These are phyloP conservation scores for Balanococcus diminutus DNA, from an alignment of 2,888 invertebrate genomes.

Conservation along the genomic window DNA sequence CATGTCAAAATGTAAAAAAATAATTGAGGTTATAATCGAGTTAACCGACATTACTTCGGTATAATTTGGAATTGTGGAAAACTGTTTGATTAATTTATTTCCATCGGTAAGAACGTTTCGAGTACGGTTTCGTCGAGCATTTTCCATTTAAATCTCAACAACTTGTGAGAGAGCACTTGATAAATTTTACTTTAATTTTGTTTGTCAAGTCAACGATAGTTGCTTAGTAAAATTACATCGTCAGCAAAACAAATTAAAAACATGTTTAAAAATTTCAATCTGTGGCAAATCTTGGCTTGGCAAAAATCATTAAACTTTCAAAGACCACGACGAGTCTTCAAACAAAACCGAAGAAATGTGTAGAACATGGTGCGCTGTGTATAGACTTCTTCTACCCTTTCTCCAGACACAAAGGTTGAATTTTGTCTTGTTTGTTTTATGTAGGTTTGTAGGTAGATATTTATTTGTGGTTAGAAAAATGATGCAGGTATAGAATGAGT, in stretches of 20 bases:
- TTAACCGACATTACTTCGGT: background rate
- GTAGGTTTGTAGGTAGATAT: no score
- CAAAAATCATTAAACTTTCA: background rate
- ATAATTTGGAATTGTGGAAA: conserved; percentile 13
- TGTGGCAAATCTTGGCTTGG: background rate
- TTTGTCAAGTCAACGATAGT: conserved; percentile 4
- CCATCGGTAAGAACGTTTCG: background rate
- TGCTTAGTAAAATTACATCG: background rate
- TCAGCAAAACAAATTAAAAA: background rate
- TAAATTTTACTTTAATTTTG: conserved; percentile 35
- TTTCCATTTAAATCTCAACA: conserved; percentile 17
- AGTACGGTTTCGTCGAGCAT: conserved; percentile 15
- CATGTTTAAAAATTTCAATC: background rate
- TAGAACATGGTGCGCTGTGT: background rate
- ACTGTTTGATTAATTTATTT: conserved; percentile 20
- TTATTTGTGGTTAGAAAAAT: no score
- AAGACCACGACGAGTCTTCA: background rate
- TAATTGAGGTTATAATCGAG: conserved; percentile 14
- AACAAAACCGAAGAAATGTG: background rate
- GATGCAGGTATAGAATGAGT: no score
- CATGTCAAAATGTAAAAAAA: conserved; percentile 12
- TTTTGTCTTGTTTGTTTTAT: no score
- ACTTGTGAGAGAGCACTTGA: background rate
- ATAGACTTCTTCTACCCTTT: no score
- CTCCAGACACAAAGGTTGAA: background rate